Base-by-base conservation (phyloP, 2,888 invertebrate genomes). In the Drosophila maculinotata region DNA sequence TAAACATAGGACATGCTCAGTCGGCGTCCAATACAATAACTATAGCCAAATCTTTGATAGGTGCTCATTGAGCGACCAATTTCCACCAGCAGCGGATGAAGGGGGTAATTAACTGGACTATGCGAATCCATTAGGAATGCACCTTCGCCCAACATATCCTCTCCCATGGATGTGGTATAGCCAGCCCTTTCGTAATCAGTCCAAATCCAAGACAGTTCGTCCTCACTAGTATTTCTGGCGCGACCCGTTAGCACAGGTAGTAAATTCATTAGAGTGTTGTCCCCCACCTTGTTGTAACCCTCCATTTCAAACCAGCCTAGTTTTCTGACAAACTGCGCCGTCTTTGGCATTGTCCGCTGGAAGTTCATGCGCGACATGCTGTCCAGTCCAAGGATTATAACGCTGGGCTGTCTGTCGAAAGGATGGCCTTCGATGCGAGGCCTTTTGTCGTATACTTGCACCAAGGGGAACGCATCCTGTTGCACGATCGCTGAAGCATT, bases 201-300 rank as follows among this genome's bases (percentile, higher is more conserved):
- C 97, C 97, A 97, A 28, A 97, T 92, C 70, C 96, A 93, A 0
- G 94, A 93, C 73, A 95, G 94, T 36, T 93, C 92, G 81, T 96
- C 95, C 33, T 94, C 83, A 17, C 93, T 93, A n/a, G n/a, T n/a
- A n/a, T n/a, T n/a, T n/a, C n/a, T n/a, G n/a, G n/a, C n/a, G n/a
- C n/a, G n/a, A n/a, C n/a, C 97, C 0, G 95, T 94, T 3, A 96
- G 92, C 36, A 95, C 92, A 0, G 97, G 95, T 92, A 97, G 94
- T 51, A 97, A 90, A 91, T 98, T 98, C 0, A 97, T 96, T 83
- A 95, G 95, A 0, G 97, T 97, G 79, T 97, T 97, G 79, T 97
- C 97, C 0, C 94, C 96, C 57, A 96, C 92, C 91, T 93, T 93
- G 80, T 93, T 92, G 90, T 96, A 96, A 1, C 95, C 97, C 75